Evolutionary conservation across 2,113 vertebrate genomes (phyloP).

Genomic region (Sceloporus tristichus): DNA sequence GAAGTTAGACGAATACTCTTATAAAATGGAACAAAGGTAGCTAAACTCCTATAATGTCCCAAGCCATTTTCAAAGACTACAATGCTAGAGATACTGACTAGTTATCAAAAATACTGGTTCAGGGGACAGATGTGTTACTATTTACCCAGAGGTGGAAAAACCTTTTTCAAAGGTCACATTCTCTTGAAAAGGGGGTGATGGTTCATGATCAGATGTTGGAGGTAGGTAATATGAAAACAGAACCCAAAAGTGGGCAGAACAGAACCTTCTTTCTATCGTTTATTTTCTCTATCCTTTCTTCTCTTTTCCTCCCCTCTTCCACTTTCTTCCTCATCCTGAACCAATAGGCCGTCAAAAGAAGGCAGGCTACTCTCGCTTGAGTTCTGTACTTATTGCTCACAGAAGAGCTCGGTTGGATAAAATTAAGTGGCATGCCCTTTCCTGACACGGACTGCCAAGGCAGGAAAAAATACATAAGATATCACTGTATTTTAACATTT

Average conservation of each 20-base stretch:
- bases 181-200: not conserved
- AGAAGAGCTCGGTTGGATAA: not conserved
- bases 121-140: not conserved
- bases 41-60: not conserved
- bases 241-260: not conserved
- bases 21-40: not conserved
- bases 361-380: not conserved
- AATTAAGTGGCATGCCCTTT: too few species aligned
- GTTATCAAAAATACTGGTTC: not conserved
- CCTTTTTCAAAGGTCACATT: not conserved
- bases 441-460: not conserved
- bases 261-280: not conserved
- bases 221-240: not conserved
- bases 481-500: not conserved
- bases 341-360: too few species aligned
- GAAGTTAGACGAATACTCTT: not conserved
- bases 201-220: not conserved
- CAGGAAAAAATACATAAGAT: not conserved
- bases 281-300: not conserved
- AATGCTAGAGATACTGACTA: not conserved
- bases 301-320: not conserved
- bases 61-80: not conserved
- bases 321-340: not conserved
- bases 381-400: not conserved
- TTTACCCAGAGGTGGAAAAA: accelerated